Evolutionary conservation across 2,888 invertebrate species (phyloP).

Genomic region (Phaedon cochleariae): DNA sequence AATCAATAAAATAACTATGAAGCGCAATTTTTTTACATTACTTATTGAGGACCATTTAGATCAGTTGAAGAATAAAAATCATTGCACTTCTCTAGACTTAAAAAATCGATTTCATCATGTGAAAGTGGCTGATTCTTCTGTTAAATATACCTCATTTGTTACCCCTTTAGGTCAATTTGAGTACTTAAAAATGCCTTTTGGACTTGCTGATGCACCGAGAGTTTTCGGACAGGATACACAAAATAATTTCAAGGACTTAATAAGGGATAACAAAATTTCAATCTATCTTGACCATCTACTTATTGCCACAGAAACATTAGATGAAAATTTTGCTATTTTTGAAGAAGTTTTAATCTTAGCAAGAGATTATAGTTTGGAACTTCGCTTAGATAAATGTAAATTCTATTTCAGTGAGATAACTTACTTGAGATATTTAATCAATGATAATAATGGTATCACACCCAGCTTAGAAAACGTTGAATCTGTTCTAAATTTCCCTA

Average conservation of each 20-base stretch:
- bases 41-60: slow-evolving; percentile 49
- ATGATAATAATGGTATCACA: neutral
- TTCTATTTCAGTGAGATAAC: slow-evolving; percentile 24
- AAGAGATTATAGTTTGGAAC: neutral
- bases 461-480: no score
- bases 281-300: slow-evolving; percentile 27
- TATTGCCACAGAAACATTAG: slow-evolving; percentile 22
- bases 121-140: slow-evolving; percentile 20
- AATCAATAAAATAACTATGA: slow-evolving; percentile 45
- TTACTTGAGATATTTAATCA: slow-evolving; percentile 38
- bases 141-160: slow-evolving; percentile 49
- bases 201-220: no score
- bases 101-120: slow-evolving; percentile 26
- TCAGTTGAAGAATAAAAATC: slow-evolving; percentile 40
- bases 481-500: no score
- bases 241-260: slow-evolving; percentile 15
- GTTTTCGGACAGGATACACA: no score
- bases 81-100: slow-evolving; percentile 47
- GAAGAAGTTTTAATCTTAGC: slow-evolving; percentile 15
- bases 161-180: slow-evolving; percentile 48
- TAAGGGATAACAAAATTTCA: slow-evolving; percentile 17
- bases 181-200: slow-evolving; percentile 45
- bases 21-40: slow-evolving; percentile 44
- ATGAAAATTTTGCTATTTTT: slow-evolving; percentile 20
- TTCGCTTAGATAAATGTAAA: slow-evolving; percentile 26